A percentile compares a stretch with the other conserved stretches of the same genome.
Conservation (phyloP, 1,140 invertebrate species). For the Aleiodes sp. region DNA sequence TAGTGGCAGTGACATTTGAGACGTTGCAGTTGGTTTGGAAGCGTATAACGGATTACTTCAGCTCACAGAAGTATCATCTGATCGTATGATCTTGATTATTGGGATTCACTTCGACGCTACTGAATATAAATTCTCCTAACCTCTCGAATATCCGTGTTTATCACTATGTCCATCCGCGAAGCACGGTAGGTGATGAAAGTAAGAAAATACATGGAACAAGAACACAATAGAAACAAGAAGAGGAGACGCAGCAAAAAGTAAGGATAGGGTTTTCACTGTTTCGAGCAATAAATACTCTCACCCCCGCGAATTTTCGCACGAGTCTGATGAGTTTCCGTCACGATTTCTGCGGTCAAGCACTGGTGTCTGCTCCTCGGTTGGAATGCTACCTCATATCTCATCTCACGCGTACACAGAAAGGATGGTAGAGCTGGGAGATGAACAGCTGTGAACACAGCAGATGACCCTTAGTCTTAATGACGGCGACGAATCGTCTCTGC, state of each 20-base stretch:
- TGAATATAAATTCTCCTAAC: background rate
- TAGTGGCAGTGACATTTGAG: slow-evolving; percentile 1
- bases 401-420: slow-evolving; percentile 25
- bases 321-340: slow-evolving; percentile 57
- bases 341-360: slow-evolving; percentile 47
- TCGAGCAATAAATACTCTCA: no score
- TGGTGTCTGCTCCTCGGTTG: slow-evolving; percentile 24
- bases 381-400: slow-evolving; percentile 28
- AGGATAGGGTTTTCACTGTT: no score
- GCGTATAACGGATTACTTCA: slow-evolving; percentile 7
- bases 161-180: no score
- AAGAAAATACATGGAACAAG: no score
- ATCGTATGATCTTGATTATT: background rate
- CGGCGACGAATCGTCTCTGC: slow-evolving; percentile 3
- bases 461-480: slow-evolving; percentile 29
- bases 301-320: slow-evolving; percentile 53
- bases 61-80: slow-evolving; percentile 7
- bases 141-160: no score
- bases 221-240: no score
- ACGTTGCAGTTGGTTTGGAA: background rate
- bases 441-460: slow-evolving; percentile 24
- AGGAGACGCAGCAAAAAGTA: no score
- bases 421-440: slow-evolving; percentile 10
- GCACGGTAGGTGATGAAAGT: no score
- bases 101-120: slow-evolving; percentile 13